phyloP scores from a whole-genome alignment of 2,797 vertebrate genomes.

The Petrocephalus schoutedeni region DNA sequence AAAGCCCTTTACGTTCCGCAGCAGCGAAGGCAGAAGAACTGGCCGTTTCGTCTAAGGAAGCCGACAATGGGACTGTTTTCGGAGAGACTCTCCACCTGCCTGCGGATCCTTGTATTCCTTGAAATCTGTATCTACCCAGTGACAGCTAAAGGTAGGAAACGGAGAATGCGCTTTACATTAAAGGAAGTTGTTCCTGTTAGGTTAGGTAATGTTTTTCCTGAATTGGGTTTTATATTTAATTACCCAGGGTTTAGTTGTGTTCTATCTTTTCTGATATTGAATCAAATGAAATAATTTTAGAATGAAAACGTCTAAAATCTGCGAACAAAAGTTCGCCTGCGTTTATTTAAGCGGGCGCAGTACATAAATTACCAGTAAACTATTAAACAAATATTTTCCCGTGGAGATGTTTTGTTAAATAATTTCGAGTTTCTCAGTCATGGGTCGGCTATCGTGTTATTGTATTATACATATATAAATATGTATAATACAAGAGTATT shows the following conservation, averaged over 20 bases:
- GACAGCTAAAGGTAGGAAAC: slow-evolving; percentile 6
- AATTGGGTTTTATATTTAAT: neutral
- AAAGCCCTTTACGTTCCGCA: neutral
- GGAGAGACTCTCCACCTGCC: neutral
- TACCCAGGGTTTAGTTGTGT: neutral
- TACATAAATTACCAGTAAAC: neutral
- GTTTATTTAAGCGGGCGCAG: neutral
- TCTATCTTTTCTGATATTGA: neutral
- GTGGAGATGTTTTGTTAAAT: neutral
- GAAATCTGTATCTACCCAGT: neutral
- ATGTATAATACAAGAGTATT: neutral
- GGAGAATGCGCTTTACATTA: neutral
- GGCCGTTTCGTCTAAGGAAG: neutral
- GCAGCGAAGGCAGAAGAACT: neutral
- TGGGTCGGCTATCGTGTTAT: neutral
- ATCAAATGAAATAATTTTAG: neutral
- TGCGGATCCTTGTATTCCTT: neutral
- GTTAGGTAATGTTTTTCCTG: neutral
- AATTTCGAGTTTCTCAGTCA: neutral
- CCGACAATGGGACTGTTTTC: slow-evolving; percentile 9
- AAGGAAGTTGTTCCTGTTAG: neutral
- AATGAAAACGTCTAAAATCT: neutral
- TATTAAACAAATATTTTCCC: neutral
- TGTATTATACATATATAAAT: neutral
- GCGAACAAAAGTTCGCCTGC: neutral